phyloP scores from a whole-genome alignment of 2,797 vertebrate species.

The Chloroceryle inda region DNA sequence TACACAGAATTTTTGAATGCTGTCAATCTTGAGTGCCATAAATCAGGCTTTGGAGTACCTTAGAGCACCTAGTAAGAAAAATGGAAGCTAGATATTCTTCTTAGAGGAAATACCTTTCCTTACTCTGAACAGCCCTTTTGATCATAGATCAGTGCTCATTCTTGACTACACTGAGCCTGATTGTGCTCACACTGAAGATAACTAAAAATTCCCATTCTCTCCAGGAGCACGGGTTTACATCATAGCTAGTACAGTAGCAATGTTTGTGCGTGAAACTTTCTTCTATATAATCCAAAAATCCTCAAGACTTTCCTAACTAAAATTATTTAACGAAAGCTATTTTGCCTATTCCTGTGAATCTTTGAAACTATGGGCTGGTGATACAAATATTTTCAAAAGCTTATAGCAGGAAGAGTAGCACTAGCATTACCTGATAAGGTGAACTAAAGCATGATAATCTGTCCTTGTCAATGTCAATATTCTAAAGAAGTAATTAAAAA shows the following conservation, averaged over 20 bases:
- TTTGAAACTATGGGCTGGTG: not conserved
- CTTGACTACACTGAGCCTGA: not conserved
- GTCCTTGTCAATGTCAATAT: not conserved
- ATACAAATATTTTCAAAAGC: not conserved
- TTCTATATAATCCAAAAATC: not conserved
- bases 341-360: not conserved
- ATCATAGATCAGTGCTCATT: not conserved
- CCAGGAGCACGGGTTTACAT: not conserved
- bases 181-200: not conserved
- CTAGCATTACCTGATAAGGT: not conserved
- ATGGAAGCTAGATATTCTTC: not conserved
- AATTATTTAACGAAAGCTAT: not conserved
- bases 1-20: not conserved
- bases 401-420: not conserved
- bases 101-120: not conserved
- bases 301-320: not conserved
- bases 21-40: not conserved
- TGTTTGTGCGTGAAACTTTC: not conserved
- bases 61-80: not conserved
- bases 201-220: not conserved
- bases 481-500: not conserved
- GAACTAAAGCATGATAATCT: not conserved
- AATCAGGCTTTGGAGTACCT: not conserved
- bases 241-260: not conserved
- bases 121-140: not conserved